Conservation (phyloP, 2,888 invertebrate species). For the Pollenia amentaria region DNA sequence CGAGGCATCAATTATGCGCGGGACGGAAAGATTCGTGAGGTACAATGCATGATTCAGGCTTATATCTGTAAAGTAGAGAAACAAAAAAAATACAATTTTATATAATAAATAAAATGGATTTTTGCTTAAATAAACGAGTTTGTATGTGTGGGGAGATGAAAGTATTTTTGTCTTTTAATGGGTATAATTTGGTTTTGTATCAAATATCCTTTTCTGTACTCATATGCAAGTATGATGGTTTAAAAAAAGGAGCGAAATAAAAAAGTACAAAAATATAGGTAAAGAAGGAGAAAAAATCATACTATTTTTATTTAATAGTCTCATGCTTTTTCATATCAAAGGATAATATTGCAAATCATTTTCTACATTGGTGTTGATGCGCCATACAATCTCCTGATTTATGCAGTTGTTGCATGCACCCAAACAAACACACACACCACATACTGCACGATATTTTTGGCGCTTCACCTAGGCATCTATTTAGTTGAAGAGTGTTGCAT, state of each 20-base stretch:
- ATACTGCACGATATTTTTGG: constrained; percentile 8
- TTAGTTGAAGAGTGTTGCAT: constrained; percentile 19
- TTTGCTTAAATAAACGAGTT: neutral
- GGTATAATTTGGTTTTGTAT: neutral
- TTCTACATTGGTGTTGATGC: constrained; percentile 52
- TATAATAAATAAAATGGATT: constrained; percentile 23
- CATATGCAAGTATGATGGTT: neutral
- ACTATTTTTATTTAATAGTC: constrained; percentile 43
- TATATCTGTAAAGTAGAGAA: constrained; percentile 78
- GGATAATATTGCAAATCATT: constrained; percentile 65
- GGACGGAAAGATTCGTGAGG: constrained; percentile 84
- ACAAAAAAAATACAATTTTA: constrained; percentile 69
- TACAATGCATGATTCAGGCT: constrained; percentile 81
- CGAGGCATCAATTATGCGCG: constrained; percentile 84
- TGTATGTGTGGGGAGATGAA: neutral
- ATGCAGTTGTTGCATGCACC: constrained; percentile 32
- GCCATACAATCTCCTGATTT: constrained; percentile 39
- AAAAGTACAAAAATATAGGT: neutral
- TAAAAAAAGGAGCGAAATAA: neutral
- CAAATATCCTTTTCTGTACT: constrained; percentile 26
- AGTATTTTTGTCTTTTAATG: neutral
- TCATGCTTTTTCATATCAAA: constrained; percentile 39
- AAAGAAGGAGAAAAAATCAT: constrained; percentile 3
- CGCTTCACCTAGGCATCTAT: constrained; percentile 13
- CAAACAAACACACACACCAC: neutral